phyloP scores from a whole-genome alignment of 2,113 vertebrate species.

The Glaucomys volans region DNA sequence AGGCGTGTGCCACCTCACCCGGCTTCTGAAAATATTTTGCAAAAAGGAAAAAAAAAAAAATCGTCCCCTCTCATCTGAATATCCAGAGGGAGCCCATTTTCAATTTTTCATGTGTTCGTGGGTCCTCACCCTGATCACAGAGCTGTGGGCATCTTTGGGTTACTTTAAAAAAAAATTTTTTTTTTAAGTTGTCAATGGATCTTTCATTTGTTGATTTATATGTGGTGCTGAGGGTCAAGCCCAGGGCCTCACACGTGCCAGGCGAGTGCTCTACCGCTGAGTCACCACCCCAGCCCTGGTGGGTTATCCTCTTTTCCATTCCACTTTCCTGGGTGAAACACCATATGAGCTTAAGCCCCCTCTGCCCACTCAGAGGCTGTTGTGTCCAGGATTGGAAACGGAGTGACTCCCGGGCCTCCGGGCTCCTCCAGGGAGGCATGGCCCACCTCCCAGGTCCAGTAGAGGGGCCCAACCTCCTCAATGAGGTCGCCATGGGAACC shows the following conservation, averaged over 20 bases:
- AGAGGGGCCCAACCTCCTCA: not conserved
- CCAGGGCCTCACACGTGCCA: not conserved
- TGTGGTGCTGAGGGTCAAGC: not conserved
- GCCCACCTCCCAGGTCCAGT: not conserved
- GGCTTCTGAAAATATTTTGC: conserved; percentile 14
- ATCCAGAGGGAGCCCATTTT: no score
- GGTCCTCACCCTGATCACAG: no score
- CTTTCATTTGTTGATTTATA: no score
- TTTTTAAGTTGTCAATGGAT: no score
- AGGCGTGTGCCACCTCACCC: no score
- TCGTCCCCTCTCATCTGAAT: not conserved
- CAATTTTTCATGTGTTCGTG: no score
- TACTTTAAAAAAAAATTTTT: no score
- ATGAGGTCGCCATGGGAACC: not conserved
- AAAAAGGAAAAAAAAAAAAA: not conserved
- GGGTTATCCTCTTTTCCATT: not conserved
- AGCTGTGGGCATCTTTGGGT: not conserved
- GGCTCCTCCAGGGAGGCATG: not conserved
- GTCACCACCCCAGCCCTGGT: no score
- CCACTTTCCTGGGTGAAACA: not conserved
- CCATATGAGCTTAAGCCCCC: not conserved
- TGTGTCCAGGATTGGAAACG: not conserved
- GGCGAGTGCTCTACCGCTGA: no score
- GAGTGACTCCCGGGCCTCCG: fast-evolving
- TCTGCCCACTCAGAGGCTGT: not conserved